Base-by-base conservation (phyloP, 2,797 vertebrate species). In the Manis javanica region DNA sequence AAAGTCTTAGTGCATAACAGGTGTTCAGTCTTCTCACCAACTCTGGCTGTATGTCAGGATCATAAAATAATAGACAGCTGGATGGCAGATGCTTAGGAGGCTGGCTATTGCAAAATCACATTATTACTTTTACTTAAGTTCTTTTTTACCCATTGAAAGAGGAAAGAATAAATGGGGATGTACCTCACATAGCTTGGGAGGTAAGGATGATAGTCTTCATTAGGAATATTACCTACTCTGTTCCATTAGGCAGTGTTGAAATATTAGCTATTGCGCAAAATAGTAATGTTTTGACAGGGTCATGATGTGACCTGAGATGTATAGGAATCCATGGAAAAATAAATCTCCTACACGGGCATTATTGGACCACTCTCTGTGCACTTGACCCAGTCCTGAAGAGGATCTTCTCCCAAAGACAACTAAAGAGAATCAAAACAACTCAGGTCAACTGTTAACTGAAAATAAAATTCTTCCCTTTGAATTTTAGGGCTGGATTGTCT, bases 401-500 rank as follows among this genome's bases (percentile, higher is more conserved):
- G 1, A 39, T 81, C 18, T 66, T 95, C 31, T 79, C 31, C 34
- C n/a, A 68, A 72, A 64, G 34, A 57, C 37, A 78, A 66, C 19
- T 39, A 46, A 85, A 31, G 7, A 63, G 46, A 87, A 4, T 49
- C 8, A 66, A 63, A 86, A 84, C 1, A 75, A 64, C 64, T 72
- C 46, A 83, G 21, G 21, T 7, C 31, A 86, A 29, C 42, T 39
- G 94, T 79, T 68, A 86, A 83, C 19, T 49, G 19, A 90, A 91
- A 95, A 51, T 46, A 91, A 74, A 71, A 63, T 68, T 24, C 9
- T 15, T 71, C 4, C 42, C 46, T 96, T 96, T 97, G 93, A 91
- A 64, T 93, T 75, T 96, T 81, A 79, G 53, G n/a, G 23, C 42
- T 97, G 42, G 94, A 26, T 92, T 91, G 39, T 93, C 92, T 95